These are phyloP conservation scores for Dorcus hopei DNA, from an alignment of 2,888 invertebrate genomes.

Conservation along the genomic window DNA sequence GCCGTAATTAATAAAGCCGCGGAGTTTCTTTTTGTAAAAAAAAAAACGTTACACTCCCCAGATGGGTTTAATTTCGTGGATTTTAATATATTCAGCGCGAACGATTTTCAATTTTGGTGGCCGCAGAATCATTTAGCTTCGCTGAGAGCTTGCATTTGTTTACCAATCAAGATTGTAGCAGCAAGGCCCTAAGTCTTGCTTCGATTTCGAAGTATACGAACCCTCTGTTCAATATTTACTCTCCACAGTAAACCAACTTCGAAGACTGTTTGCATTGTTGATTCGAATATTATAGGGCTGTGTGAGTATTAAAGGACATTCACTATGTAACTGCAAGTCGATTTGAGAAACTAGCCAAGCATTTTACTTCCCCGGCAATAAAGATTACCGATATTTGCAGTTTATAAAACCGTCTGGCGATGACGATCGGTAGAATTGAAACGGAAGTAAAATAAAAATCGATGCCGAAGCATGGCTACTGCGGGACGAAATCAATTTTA, in stretches of 20 bases:
- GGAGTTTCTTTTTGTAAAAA: too few species aligned
- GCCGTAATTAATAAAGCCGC: too few species aligned
- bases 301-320: constrained; percentile 6
- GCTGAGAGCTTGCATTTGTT: constrained; percentile 20
- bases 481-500: background rate
- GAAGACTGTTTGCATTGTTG: constrained; percentile 10
- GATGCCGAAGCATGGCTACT: background rate
- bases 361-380: too few species aligned
- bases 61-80: too few species aligned
- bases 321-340: too few species aligned
- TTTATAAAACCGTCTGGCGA: too few species aligned
- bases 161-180: constrained; percentile 26
- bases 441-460: too few species aligned
- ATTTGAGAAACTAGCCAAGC: too few species aligned
- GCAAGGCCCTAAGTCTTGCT: constrained; percentile 12
- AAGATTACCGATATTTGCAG: too few species aligned
- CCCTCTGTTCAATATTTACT: constrained; percentile 24
- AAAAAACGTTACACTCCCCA: too few species aligned
- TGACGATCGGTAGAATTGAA: too few species aligned
- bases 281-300: constrained; percentile 9
- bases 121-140: constrained; percentile 13
- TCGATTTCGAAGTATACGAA: constrained; percentile 15
- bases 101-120: constrained; percentile 24
- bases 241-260: constrained; percentile 7
- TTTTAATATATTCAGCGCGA: constrained; percentile 1